These are phyloP conservation scores for Malthinus flaveolus DNA, from an alignment of 2,888 invertebrate species.

Conservation along the genomic window DNA sequence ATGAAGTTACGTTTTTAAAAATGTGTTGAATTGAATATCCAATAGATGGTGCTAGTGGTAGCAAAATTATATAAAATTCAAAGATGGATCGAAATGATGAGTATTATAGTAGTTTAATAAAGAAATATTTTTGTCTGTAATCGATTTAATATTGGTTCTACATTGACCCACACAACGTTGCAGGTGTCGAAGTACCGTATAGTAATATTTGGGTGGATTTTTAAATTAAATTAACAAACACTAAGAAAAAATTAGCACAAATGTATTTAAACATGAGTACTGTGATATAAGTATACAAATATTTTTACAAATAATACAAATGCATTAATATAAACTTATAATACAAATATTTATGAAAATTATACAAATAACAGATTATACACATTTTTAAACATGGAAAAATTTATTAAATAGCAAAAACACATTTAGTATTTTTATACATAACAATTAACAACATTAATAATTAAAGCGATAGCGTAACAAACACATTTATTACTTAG, in stretches of 20 bases:
- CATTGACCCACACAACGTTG: no score
- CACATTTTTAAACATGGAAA: conserved; percentile 21
- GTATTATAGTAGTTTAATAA: no score
- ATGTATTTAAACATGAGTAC: conserved; percentile 30
- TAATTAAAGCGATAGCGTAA: conserved; percentile 34
- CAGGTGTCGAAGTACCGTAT: no score
- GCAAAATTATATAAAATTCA: no score
- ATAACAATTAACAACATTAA: conserved; percentile 34
- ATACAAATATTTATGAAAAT: conserved; percentile 20
- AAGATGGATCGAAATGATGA: no score
- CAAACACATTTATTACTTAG: conserved; percentile 26
- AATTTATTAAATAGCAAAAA: conserved; percentile 29
- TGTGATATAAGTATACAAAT: conserved; percentile 34
- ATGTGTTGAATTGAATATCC: no score
- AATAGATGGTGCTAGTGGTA: no score
- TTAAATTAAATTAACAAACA: neutral
- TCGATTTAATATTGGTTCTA: no score
- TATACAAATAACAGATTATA: conserved; percentile 18
- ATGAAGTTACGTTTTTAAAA: no score
- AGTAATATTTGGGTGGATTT: no score
- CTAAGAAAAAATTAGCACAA: conserved; percentile 24
- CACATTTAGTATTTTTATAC: conserved; percentile 30
- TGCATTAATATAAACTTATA: conserved; percentile 22
- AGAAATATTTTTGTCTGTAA: no score
- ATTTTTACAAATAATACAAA: conserved; percentile 30